Conservation (phyloP, 2,888 invertebrate genomes). For the Drosophila subquinaria region DNA sequence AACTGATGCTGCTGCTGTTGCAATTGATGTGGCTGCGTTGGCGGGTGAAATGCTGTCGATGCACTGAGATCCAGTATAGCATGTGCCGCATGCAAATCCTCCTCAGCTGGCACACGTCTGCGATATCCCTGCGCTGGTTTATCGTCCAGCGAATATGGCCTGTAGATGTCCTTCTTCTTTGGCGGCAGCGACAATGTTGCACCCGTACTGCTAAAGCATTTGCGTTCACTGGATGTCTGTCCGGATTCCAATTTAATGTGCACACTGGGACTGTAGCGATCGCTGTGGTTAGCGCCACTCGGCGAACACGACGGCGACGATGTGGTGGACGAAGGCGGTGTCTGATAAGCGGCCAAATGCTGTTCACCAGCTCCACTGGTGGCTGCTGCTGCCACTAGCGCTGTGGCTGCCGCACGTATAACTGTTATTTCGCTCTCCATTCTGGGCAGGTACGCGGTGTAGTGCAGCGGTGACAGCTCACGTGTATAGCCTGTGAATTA, state of each 20-base stretch:
- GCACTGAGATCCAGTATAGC: slow-evolving; percentile 96
- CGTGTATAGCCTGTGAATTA: slow-evolving; percentile 90
- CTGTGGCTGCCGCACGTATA: slow-evolving; percentile 83
- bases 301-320: slow-evolving; percentile 85
- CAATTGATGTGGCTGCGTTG: slow-evolving; percentile 86
- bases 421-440: slow-evolving; percentile 88
- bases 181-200: slow-evolving; percentile 94
- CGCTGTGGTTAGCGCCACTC: slow-evolving; percentile 65
- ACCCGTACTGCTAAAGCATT: slow-evolving; percentile 94
- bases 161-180: slow-evolving; percentile 95
- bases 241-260: slow-evolving; percentile 83
- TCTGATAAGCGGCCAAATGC: slow-evolving; percentile 83
- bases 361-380: slow-evolving; percentile 42
- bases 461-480: slow-evolving; percentile 91
- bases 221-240: slow-evolving; percentile 90
- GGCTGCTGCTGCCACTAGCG: slow-evolving; percentile 63
- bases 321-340: slow-evolving; percentile 85
- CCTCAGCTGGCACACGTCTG: slow-evolving; percentile 89
- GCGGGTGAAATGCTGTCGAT: slow-evolving; percentile 91
- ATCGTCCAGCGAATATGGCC: slow-evolving; percentile 93
- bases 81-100: slow-evolving; percentile 94
- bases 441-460: slow-evolving; percentile 91
- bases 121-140: slow-evolving; percentile 85
- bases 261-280: slow-evolving; percentile 83
- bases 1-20: slow-evolving; percentile 75